Evolutionary conservation across 2,113 vertebrate species (phyloP), one percentile per base, ranked within the genome.

Genomic region (Ramphastos sulfuratus): DNA sequence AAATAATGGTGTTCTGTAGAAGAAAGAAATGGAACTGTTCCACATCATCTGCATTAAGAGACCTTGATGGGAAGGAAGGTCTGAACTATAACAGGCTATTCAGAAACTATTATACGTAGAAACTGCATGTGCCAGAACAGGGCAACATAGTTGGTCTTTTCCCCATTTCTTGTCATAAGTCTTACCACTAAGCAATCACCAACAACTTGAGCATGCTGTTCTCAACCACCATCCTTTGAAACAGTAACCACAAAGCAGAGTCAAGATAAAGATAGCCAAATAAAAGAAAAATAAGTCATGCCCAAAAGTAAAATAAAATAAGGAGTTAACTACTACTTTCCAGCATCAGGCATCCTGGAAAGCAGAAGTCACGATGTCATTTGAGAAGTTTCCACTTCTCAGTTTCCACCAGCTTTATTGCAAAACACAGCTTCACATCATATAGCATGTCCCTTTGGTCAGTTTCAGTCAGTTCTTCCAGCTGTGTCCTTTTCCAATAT

Each of bases 351-450:
- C 9, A 8, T 77, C 16, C 20, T 42, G 28, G n/a, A 82, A 77
- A 72, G 25, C 30, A 89, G 7, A 4, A 15, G 6, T 16, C 15
- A 39, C 54, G 31, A 75, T 0, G 1, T 21, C 55, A 55, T 15
- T 18, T 58, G 8, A 48, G 11, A 84, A 37, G 37, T 37, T 37
- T 37, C 37, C 13, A 69, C 21, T n/a, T 76, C 30, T 46, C 28
- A 66, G 17, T 48, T 66, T 42, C 66, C 30, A 78, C 9, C 8
- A 59, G 7, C 3, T 71, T 71, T 54, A 46, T 7, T 66, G 52
- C 28, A 39, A 6, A 71, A 10, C n/a, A 58, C 1, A 2, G 4
- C 0, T 0, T 42, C 15, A 48, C 19, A 61, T 11, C 3, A 8
- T 31, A 35, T 31, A 10, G 3, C 6, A 63, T 46, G 56, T 24